These are phyloP conservation scores for Aphelenchoides bicaudatus DNA, from an alignment of 2,888 invertebrate species.

Conservation along the genomic window DNA sequence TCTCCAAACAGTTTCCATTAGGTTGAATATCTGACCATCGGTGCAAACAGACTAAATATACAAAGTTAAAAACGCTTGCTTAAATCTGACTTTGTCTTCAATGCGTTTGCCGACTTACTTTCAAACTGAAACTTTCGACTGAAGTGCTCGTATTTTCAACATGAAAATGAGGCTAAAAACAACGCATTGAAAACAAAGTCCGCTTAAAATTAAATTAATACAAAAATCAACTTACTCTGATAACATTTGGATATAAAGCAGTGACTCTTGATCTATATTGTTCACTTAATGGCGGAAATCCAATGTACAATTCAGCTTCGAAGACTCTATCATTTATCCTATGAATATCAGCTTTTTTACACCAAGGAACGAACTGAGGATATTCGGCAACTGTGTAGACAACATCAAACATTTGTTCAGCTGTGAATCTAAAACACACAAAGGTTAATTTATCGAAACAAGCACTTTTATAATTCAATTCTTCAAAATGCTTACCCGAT, in stretches of 20 bases:
- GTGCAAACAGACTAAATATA: conserved; percentile 74
- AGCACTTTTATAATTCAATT: no score
- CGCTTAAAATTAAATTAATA: no score
- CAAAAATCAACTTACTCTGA: conserved; percentile 38
- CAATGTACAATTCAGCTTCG: conserved; percentile 46
- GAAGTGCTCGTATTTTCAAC: no score
- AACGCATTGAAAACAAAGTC: no score
- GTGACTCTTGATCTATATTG: conserved; percentile 53
- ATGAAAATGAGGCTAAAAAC: no score
- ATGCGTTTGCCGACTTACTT: neutral
- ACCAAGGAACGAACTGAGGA: conserved; percentile 54
- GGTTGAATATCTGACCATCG: conserved; percentile 82
- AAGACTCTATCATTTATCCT: conserved; percentile 28
- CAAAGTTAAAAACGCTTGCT: no score
- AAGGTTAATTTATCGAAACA: no score
- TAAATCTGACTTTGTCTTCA: no score
- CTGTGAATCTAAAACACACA: conserved; percentile 45
- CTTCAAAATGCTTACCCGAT: conserved; percentile 43
- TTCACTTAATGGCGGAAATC: conserved; percentile 50
- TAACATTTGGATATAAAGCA: conserved; percentile 46
- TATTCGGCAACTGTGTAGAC: conserved; percentile 49
- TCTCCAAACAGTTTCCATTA: conserved; percentile 83
- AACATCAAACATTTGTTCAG: conserved; percentile 53
- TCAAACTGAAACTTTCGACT: no score
- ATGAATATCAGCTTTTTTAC: conserved; percentile 37